Evolutionary conservation across 1,140 invertebrate species (phyloP).

Genomic region (Scylla paramamosain): DNA sequence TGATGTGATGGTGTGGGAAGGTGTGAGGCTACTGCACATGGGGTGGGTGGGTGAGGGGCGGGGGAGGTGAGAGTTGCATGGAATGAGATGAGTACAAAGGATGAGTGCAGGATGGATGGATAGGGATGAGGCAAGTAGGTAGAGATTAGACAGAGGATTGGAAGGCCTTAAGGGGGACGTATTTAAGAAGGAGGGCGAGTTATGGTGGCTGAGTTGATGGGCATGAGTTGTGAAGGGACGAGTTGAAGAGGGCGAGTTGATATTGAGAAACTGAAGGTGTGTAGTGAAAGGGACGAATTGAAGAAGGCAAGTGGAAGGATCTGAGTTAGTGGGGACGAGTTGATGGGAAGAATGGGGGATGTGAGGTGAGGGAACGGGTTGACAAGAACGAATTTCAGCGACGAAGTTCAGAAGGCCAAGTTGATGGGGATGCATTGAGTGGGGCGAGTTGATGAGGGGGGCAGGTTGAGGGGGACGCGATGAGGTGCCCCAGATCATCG

Average conservation of each 20-base stretch:
- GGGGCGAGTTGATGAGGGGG: too few relatives aligned
- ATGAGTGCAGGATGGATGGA: not conserved
- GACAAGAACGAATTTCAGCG: too few relatives aligned
- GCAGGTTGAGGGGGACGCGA: too few relatives aligned
- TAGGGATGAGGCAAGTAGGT: not conserved
- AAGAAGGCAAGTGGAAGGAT: not conserved
- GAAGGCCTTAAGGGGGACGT: too few relatives aligned
- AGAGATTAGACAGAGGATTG: not conserved
- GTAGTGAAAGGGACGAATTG: not conserved
- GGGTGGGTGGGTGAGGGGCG: not conserved
- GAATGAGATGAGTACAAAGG: not conserved
- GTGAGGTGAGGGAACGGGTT: not conserved
- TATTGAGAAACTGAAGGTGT: not conserved
- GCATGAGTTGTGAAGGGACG: not conserved
- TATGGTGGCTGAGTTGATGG: too few relatives aligned
- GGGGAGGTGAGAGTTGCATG: not conserved
- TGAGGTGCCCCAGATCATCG: too few relatives aligned
- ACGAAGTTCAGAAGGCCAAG: too few relatives aligned
- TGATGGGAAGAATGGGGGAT: too few relatives aligned
- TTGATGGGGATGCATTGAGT: too few relatives aligned
- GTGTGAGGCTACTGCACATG: not conserved
- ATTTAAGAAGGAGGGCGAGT: too few relatives aligned
- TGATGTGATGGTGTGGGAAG: not conserved
- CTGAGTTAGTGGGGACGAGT: too few relatives aligned
- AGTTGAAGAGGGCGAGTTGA: not conserved